Conservation (phyloP, 1,140 invertebrate species). For the Zaprionus ghesquierei region DNA sequence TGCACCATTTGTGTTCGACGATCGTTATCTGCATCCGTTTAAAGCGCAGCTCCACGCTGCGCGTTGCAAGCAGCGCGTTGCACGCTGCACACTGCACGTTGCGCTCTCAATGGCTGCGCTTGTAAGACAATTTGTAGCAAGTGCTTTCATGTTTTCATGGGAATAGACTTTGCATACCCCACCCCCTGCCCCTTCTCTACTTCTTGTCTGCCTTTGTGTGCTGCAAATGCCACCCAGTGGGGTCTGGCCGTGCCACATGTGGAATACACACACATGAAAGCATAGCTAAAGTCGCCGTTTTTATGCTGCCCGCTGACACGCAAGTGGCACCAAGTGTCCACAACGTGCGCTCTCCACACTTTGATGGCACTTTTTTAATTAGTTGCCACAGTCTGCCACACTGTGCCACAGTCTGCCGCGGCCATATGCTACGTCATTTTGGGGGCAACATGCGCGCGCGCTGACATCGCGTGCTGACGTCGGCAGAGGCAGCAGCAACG, state of each 20-base stretch:
- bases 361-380: constrained; percentile 80
- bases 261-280: too few species aligned
- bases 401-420: constrained; percentile 1
- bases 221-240: constrained; percentile 72
- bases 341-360: constrained; percentile 61
- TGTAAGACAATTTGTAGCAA: constrained; percentile 81
- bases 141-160: constrained; percentile 77
- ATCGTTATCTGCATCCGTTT: constrained; percentile 81
- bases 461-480: constrained; percentile 59
- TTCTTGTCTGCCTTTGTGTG: constrained; percentile 42
- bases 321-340: constrained; percentile 50
- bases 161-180: constrained; percentile 74
- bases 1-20: constrained; percentile 81
- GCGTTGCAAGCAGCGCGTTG: neutral
- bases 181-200: neutral
- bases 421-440: constrained; percentile 15
- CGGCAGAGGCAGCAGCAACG: too few species aligned
- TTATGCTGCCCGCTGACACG: constrained; percentile 58
- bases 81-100: neutral
- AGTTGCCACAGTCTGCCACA: constrained; percentile 30
- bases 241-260: constrained; percentile 13
- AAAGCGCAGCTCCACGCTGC: constrained; percentile 40
- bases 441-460: constrained; percentile 40
- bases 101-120: constrained; percentile 60
- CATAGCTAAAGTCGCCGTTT: constrained; percentile 54